Evolutionary conservation across 2,113 vertebrate species (phyloP).

Genomic region (Ceyx margarethae): DNA sequence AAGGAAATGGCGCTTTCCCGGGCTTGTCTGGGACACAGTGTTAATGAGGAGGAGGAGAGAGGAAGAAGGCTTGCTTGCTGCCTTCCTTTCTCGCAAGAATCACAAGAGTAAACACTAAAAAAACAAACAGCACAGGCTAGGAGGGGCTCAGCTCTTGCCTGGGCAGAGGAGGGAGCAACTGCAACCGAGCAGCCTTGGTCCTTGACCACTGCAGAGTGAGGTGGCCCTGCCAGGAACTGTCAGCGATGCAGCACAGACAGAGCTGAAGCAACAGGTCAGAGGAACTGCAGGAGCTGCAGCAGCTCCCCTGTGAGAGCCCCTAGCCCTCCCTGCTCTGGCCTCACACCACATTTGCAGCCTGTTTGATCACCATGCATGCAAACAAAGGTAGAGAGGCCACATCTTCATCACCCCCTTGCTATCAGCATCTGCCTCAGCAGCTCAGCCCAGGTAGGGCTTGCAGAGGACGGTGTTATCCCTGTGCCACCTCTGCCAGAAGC

Average conservation of each 20-base stretch:
- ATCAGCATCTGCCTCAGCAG: neutral
- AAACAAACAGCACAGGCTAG: rapidly evolving
- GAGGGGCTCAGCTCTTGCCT: neutral
- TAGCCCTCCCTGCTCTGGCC: neutral
- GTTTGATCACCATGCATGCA: neutral
- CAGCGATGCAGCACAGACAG: neutral
- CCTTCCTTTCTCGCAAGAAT: neutral
- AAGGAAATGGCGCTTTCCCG: constrained; percentile 1
- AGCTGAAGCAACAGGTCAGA: neutral
- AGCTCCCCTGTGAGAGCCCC: neutral
- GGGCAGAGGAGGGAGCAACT: neutral
- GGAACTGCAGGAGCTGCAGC: neutral
- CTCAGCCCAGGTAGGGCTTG: neutral
- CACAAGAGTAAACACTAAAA: neutral
- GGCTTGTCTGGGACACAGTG: constrained; percentile 41
- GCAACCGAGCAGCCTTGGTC: neutral
- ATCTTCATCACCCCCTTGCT: neutral
- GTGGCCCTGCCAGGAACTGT: rapidly evolving
- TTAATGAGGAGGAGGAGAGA: neutral
- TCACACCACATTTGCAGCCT: neutral
- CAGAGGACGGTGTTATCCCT: neutral
- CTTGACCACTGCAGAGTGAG: neutral
- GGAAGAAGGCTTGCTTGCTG: constrained; percentile 1
- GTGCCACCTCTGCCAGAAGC: neutral
- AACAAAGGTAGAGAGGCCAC: neutral